Evolutionary conservation across 2,888 invertebrate genomes (phyloP).

Genomic region (Vannuccia rotundouncinata): DNA sequence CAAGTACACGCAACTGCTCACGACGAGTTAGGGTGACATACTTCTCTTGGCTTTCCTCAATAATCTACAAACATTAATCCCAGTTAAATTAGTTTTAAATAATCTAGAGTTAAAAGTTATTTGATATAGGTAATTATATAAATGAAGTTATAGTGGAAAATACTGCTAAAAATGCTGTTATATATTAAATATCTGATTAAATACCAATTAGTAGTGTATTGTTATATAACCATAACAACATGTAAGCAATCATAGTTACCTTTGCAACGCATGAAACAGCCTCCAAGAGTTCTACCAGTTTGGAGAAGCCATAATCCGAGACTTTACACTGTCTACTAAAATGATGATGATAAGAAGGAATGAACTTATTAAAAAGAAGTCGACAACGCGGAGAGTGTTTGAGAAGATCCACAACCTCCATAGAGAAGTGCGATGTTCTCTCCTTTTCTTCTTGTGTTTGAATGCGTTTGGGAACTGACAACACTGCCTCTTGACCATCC

Average conservation of each 20-base stretch:
- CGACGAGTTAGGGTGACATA: constrained; percentile 48
- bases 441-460: constrained; percentile 77
- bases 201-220: too few species aligned
- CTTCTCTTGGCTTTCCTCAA: constrained; percentile 62
- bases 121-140: too few species aligned
- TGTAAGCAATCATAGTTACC: constrained; percentile 54
- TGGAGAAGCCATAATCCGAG: constrained; percentile 83
- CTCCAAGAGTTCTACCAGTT: constrained; percentile 83
- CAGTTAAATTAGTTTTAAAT: too few species aligned
- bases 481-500: constrained; percentile 11
- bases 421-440: constrained; percentile 73
- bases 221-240: too few species aligned
- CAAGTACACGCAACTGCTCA: constrained; percentile 59
- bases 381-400: constrained; percentile 76
- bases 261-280: constrained; percentile 74
- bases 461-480: constrained; percentile 54
- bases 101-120: too few species aligned
- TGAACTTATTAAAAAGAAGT: constrained; percentile 83
- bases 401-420: constrained; percentile 75
- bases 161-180: too few species aligned
- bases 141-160: too few species aligned
- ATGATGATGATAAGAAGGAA: constrained; percentile 89
- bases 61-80: constrained; percentile 47
- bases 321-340: constrained; percentile 84
- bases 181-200: too few species aligned